Conservation (phyloP, 1,140 invertebrate species). For the Atta colombica region DNA sequence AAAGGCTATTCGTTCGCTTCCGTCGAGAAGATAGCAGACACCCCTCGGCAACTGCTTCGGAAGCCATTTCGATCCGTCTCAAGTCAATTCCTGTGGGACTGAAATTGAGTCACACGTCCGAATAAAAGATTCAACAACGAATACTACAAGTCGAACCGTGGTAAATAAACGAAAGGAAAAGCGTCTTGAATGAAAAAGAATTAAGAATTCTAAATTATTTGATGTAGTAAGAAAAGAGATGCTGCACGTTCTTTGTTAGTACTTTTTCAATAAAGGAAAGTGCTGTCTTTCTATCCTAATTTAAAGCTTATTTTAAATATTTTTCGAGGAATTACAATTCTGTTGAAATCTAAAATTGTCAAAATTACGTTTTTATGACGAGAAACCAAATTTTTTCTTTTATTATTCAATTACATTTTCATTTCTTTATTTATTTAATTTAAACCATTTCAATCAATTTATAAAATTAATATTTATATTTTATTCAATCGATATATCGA, state of each 20-base stretch:
- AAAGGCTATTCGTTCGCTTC: constrained; percentile 40
- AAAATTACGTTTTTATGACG: neutral
- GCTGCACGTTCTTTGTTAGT: neutral
- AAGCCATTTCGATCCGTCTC: constrained; percentile 28
- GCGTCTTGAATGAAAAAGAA: constrained; percentile 38
- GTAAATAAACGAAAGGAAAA: constrained; percentile 22
- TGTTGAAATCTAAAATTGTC: neutral
- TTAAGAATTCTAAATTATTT: constrained; percentile 16
- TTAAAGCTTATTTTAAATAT: neutral
- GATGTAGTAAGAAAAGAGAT: neutral
- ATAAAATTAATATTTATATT: constrained; percentile 22
- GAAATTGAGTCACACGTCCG: constrained; percentile 53
- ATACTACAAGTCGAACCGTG: constrained; percentile 33
- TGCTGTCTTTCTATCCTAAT: neutral
- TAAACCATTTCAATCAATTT: neutral
- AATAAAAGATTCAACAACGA: constrained; percentile 50
- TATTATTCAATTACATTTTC: neutral
- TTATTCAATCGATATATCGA: neutral
- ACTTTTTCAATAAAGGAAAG: neutral
- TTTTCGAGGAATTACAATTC: neutral
- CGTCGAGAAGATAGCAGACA: constrained; percentile 31
- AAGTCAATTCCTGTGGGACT: constrained; percentile 34
- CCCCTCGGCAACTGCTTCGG: constrained; percentile 19
- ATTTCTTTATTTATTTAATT: neutral
- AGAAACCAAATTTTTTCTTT: neutral